Percentiles rank a stretch among this genome's conserved stretches.
Conservation (phyloP, 2,797 vertebrate species). For the Hyperoplus lanceolatus region DNA sequence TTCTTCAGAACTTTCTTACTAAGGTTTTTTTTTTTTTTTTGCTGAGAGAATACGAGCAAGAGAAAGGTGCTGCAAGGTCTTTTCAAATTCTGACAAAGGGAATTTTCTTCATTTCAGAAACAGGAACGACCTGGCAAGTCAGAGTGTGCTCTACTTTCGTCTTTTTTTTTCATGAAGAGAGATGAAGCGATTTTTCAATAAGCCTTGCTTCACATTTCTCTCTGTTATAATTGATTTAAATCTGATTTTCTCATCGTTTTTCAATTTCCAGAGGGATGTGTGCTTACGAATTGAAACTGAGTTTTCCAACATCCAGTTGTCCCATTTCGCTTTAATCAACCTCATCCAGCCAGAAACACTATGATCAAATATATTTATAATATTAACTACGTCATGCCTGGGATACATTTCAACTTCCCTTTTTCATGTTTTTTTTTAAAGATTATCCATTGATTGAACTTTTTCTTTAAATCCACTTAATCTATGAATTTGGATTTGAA, state of each 20-base stretch:
- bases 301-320: background rate
- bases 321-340: conserved; percentile 5
- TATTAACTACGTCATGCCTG: too few relatives aligned
- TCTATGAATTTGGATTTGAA: too few relatives aligned
- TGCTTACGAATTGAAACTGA: conserved; percentile 21
- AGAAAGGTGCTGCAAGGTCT: background rate
- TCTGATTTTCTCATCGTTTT: conserved; percentile 11
- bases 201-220: background rate
- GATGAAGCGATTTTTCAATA: conserved; percentile 2
- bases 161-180: background rate
- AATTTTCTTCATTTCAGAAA: conserved; percentile 12
- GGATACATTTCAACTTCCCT: too few relatives aligned
- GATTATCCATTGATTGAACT: too few relatives aligned
- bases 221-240: background rate
- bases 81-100: background rate
- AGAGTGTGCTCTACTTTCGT: conserved; percentile 1
- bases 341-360: background rate
- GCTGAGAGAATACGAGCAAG: conserved; percentile 1
- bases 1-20: conserved; percentile 24
- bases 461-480: too few relatives aligned
- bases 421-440: too few relatives aligned
- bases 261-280: conserved; percentile 11
- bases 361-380: background rate
- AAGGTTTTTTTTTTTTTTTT: conserved; percentile 18
- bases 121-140: background rate